A percentile compares a stretch with the other conserved stretches of the same genome.
Conservation (phyloP, 2,113 vertebrate species). For the Bothrops jararaca region DNA sequence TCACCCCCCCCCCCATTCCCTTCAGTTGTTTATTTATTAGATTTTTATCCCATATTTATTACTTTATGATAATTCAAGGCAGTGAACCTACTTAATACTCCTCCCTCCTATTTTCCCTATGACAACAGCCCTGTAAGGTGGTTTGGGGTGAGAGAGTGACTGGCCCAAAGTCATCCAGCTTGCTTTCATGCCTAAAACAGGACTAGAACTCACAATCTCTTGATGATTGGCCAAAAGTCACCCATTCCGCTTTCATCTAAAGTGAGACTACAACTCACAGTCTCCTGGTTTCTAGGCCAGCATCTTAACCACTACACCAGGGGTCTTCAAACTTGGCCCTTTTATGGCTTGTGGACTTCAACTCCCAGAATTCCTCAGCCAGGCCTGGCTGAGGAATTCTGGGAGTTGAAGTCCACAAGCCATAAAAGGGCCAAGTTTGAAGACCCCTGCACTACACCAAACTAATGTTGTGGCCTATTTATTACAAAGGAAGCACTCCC, state of each 20-base stretch:
- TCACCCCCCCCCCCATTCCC: neutral
- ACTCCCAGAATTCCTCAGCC: too few relatives aligned
- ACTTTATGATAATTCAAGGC: neutral
- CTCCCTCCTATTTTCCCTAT: neutral
- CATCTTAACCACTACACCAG: neutral
- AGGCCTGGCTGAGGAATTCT: too few relatives aligned
- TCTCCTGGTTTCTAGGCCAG: neutral
- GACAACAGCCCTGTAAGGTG: neutral
- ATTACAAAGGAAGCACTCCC: neutral
- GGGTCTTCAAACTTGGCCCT: too few relatives aligned
- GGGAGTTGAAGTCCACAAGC: too few relatives aligned
- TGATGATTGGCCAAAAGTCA: too few relatives aligned
- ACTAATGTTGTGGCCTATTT: neutral
- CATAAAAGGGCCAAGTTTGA: too few relatives aligned
- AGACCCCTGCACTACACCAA: neutral
- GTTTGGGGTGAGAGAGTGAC: neutral
- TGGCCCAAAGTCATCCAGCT: neutral
- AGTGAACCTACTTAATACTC: neutral
- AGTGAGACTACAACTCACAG: too few relatives aligned
- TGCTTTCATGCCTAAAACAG: neutral
- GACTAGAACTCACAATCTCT: neutral
- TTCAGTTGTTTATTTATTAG: neutral
- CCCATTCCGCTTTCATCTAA: too few relatives aligned
- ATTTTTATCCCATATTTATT: neutral
- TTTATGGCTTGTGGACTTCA: too few relatives aligned